A percentile compares a stretch with the other conserved stretches of the same genome.
phyloP scores from a whole-genome alignment of 1,140 invertebrate species.

The Drosophila nigromelanica region DNA sequence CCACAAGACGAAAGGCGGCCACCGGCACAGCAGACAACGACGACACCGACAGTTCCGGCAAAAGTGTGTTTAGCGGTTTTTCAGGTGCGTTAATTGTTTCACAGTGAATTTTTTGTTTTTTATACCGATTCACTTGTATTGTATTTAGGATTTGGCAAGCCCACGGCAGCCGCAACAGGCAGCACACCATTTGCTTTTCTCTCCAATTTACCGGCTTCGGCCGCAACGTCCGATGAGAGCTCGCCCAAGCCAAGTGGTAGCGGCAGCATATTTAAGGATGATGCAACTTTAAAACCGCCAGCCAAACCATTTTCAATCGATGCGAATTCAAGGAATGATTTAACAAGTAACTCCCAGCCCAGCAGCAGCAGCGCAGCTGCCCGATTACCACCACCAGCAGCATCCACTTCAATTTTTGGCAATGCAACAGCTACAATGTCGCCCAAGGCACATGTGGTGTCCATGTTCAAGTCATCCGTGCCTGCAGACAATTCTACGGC shows the following conservation, averaged over 20 bases:
- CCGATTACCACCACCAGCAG: neutral
- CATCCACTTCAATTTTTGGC: slow-evolving; percentile 51
- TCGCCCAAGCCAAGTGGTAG: slow-evolving; percentile 2
- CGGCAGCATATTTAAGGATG: slow-evolving; percentile 8
- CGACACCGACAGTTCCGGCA: slow-evolving; percentile 79
- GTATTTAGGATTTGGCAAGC: slow-evolving; percentile 55
- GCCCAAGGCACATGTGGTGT: neutral
- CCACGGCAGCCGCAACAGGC: slow-evolving; percentile 28
- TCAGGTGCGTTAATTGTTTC: slow-evolving; percentile 82
- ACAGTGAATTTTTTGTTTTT: neutral
- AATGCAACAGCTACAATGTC: slow-evolving; percentile 19
- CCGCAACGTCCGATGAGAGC: slow-evolving; percentile 9
- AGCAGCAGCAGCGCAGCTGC: slow-evolving; percentile 2
- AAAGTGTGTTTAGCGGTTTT: slow-evolving; percentile 88
- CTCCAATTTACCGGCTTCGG: slow-evolving; percentile 65
- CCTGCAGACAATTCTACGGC: neutral
- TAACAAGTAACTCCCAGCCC: neutral
- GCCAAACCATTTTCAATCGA: slow-evolving; percentile 19
- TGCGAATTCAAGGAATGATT: slow-evolving; percentile 14
- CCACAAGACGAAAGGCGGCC: slow-evolving; percentile 86
- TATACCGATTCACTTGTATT: neutral
- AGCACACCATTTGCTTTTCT: slow-evolving; percentile 86
- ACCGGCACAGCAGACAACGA: slow-evolving; percentile 56
- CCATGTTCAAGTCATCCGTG: slow-evolving; percentile 15
- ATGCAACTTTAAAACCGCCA: slow-evolving; percentile 1